Evolutionary conservation across 2,888 invertebrate genomes (phyloP).

Genomic region (Nysson spinosus): DNA sequence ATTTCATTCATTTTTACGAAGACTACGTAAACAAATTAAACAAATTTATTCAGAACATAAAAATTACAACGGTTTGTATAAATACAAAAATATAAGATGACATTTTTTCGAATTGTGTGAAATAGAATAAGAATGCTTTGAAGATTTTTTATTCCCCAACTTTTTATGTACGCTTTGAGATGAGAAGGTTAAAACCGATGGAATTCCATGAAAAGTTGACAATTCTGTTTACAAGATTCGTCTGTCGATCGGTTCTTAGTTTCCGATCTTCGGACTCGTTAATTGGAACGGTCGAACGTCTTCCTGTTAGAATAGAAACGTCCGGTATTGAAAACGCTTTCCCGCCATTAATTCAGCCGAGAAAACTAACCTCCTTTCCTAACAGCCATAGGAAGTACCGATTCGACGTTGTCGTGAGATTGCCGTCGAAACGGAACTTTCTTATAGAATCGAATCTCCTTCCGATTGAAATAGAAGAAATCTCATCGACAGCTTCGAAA

Average conservation of each 20-base stretch:
- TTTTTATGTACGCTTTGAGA: too few relatives aligned
- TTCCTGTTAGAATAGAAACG: constrained; percentile 30
- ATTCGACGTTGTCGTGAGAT: constrained; percentile 10
- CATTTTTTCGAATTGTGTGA: too few relatives aligned
- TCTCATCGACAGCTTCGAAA: not conserved
- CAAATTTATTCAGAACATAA: too few relatives aligned
- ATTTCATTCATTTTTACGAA: too few relatives aligned
- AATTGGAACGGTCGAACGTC: constrained; percentile 47
- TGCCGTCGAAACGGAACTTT: constrained; percentile 6
- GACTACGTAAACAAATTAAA: too few relatives aligned
- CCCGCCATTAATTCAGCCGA: constrained; percentile 31
- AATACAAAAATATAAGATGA: too few relatives aligned
- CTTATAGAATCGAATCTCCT: constrained; percentile 10
- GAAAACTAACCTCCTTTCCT: constrained; percentile 32
- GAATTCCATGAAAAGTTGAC: constrained; percentile 64
- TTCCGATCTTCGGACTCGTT: constrained; percentile 45
- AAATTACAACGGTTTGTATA: too few relatives aligned
- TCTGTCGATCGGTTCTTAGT: constrained; percentile 34
- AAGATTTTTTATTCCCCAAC: too few relatives aligned
- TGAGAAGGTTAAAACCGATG: too few relatives aligned
- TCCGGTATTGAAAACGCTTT: constrained; percentile 27
- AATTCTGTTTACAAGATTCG: constrained; percentile 67
- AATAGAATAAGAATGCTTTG: too few relatives aligned
- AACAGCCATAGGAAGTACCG: constrained; percentile 18
- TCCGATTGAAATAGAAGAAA: constrained; percentile 10